phyloP scores from a whole-genome alignment of 2,113 vertebrate species.

The Dermatemys mawii region DNA sequence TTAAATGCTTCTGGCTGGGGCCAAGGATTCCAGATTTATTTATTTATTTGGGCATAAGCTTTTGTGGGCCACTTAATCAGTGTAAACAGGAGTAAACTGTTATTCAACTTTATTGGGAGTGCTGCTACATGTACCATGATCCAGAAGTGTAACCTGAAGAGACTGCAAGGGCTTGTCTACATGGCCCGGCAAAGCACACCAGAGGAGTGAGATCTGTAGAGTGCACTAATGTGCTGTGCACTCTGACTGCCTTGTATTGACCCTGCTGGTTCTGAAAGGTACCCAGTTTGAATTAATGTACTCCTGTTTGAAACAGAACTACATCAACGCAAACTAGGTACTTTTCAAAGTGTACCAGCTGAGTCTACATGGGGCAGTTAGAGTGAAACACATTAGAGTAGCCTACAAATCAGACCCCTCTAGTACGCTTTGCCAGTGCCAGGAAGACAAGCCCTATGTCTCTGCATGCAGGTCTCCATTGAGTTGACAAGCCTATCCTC shows the following conservation, averaged over 20 bases:
- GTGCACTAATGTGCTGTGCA: neutral
- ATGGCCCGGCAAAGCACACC: neutral
- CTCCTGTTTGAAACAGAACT: neutral
- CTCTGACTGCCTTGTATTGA: neutral
- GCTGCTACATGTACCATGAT: neutral
- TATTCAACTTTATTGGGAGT: neutral
- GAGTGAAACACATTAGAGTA: neutral
- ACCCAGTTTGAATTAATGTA: neutral
- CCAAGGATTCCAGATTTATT: too few species aligned
- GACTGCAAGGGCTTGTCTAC: neutral
- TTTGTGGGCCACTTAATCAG: too few species aligned
- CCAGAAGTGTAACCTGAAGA: neutral
- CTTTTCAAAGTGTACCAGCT: neutral
- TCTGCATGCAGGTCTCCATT: neutral
- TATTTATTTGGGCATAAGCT: too few species aligned
- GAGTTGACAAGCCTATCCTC: neutral
- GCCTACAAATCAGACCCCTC: neutral
- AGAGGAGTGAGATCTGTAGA: neutral
- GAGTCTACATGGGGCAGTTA: neutral
- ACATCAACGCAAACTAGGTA: neutral
- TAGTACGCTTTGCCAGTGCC: neutral
- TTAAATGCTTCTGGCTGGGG: too few species aligned
- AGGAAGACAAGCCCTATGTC: neutral
- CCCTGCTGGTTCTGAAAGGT: neutral
- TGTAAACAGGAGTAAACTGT: neutral